A percentile compares a stretch with the other conserved stretches of the same genome.
phyloP scores from a whole-genome alignment of 2,888 invertebrate genomes.

The Metacarcinus magister region DNA sequence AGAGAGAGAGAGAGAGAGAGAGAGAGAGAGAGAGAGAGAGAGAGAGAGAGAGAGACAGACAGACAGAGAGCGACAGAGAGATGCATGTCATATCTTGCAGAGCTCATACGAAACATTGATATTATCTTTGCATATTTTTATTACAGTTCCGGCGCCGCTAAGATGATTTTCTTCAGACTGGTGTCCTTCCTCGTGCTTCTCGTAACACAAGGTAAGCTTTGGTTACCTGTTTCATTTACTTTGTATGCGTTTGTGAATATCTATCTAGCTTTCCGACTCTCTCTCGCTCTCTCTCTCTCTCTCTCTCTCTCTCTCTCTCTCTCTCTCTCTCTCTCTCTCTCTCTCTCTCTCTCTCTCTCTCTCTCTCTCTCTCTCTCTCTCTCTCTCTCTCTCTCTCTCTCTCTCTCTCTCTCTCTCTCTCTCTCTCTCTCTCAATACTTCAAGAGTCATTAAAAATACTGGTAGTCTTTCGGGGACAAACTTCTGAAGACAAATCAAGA shows the following conservation, averaged over 20 bases:
- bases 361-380: neutral
- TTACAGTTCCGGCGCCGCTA: neutral
- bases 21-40: neutral
- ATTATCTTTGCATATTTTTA: neutral
- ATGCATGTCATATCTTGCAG: neutral
- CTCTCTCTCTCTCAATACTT: neutral
- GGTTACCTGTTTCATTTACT: too few species aligned
- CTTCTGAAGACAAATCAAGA: too few species aligned
- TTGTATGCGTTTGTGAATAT: too few species aligned
- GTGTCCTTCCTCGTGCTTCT: neutral
- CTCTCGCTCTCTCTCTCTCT: too few species aligned
- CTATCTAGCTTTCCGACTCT: too few species aligned
- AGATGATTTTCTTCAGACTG: neutral
- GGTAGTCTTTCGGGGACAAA: too few species aligned
- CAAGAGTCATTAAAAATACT: too few species aligned
- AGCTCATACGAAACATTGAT: neutral
- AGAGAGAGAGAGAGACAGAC: neutral
- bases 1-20: constrained; percentile 21
- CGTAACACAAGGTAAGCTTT: neutral
- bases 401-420: neutral
- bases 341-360: neutral
- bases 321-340: neutral
- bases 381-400: constrained; percentile 20
- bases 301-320: too few species aligned
- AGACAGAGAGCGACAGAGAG: neutral